Conservation (phyloP, 2,113 vertebrate species). For the Campylorhamphus procurvoides region DNA sequence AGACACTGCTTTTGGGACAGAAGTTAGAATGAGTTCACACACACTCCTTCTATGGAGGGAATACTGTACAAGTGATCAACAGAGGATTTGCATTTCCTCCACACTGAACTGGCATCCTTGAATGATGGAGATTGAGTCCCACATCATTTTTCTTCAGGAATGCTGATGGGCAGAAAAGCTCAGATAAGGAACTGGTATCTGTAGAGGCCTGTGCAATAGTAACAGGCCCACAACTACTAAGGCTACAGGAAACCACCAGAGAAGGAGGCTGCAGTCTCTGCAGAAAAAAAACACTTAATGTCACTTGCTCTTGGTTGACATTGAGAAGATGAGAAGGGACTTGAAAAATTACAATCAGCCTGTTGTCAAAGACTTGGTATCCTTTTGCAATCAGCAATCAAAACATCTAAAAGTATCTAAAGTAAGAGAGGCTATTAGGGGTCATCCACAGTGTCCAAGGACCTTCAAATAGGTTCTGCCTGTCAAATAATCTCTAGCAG, state of each 20-base stretch:
- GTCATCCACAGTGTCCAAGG: not conserved
- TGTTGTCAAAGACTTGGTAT: not conserved
- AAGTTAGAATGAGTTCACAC: not conserved
- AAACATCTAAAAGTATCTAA: not conserved
- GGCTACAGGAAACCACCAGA: not conserved
- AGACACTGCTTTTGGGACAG: not conserved
- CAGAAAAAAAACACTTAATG: not conserved
- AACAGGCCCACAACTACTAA: not conserved
- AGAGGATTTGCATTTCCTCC: not conserved
- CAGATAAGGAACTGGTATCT: not conserved
- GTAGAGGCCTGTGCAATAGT: not conserved
- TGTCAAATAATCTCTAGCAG: not conserved
- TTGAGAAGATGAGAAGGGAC: not conserved
- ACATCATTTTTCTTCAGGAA: not conserved
- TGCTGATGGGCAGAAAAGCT: not conserved
- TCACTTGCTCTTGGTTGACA: not conserved
- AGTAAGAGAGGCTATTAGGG: not conserved
- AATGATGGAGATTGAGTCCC: not conserved
- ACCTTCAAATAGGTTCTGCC: not conserved
- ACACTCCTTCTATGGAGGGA: not conserved
- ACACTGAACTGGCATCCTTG: not conserved
- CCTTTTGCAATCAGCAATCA: not conserved
- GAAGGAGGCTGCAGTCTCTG: not conserved
- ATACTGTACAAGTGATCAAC: not conserved
- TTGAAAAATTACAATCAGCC: not conserved